Evolutionary conservation across 2,888 invertebrate genomes (phyloP), one percentile per base, ranked within the genome.

Genomic region (Nineta flava): DNA sequence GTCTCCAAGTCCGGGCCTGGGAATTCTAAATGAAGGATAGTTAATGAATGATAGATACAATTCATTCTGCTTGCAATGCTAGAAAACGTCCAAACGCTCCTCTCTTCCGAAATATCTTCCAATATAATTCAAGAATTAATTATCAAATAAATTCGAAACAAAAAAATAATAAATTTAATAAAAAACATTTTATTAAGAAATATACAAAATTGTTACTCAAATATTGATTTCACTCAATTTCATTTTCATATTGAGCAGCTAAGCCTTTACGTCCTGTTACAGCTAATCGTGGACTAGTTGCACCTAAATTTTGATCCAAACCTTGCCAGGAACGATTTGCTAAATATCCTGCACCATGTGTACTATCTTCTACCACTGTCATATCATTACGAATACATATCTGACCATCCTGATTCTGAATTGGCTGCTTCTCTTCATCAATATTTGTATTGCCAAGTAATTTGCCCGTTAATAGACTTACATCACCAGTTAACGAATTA

Each of bases 271-370:
- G 72, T 0, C 93, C 93, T 57, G 79, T 74, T 55, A 76, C 75
- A 6, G 83, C 78, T 52, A 74, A 65, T 52, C 76, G 75, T 0
- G 84, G 80, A 47, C 79, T 77, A 1, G 79, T 81, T 60, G 83
- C 73, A 0, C 88, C 90, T 40, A 88, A 65, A 53, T 81, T 78
- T 58, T 83, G 87, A 59, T 93, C 86, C 48, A 95, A 69, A 1
- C 95, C 95, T 60, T 77, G 79, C 93, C 94, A 95, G 2, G 80
- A 77, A 58, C 88, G 71, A 6, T 75, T 70, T 41, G 74, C 67
- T 16, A 90, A 70, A 62, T 68, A 78, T 55, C 77, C 80, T 13
- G 77, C 78, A 3, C 81, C 81, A 51, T 75, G 74, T 58, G 68
- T 73, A 12, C 63, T 63, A 50, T 64, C 64, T 49, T 75, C 69